Percentiles rank a stretch among this genome's conserved stretches.
phyloP scores from a whole-genome alignment of 2,797 vertebrate species.

The Gymnothorax reevesii region DNA sequence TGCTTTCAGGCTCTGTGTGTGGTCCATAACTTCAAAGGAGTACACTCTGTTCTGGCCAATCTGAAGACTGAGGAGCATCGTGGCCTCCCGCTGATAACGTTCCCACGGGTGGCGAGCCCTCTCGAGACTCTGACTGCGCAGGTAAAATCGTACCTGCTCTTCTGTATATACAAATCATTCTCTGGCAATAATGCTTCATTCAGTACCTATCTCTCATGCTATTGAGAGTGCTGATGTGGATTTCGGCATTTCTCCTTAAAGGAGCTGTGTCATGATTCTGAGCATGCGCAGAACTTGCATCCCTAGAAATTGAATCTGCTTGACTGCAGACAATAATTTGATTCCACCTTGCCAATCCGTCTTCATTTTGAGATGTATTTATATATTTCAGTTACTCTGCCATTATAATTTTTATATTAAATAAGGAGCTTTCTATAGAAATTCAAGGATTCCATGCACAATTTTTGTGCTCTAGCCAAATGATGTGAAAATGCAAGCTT shows the following conservation, averaged over 20 bases:
- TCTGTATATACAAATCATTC: background rate
- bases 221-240: background rate
- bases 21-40: slow-evolving; percentile 96
- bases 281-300: too few species aligned
- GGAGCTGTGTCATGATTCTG: too few species aligned
- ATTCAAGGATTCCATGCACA: too few species aligned
- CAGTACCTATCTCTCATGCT: background rate
- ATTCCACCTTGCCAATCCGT: too few species aligned
- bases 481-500: too few species aligned
- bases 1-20: slow-evolving; percentile 86
- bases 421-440: too few species aligned
- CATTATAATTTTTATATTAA: too few species aligned
- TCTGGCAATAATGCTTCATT: background rate
- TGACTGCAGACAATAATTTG: too few species aligned
- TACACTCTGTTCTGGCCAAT: slow-evolving; percentile 78
- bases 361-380: too few species aligned
- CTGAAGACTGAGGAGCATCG: slow-evolving; percentile 90
- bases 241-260: background rate
- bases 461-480: too few species aligned
- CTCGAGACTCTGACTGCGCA: slow-evolving; percentile 97
- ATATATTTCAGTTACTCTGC: too few species aligned
- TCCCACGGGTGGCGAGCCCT: slow-evolving; percentile 95
- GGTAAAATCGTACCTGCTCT: slow-evolving; percentile 64
- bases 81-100: slow-evolving; percentile 91
- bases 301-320: too few species aligned